A percentile compares a stretch with the other conserved stretches of the same genome.
phyloP scores from a whole-genome alignment of 92 coral and sea anemone species.

The Galaxea fascicularis region DNA sequence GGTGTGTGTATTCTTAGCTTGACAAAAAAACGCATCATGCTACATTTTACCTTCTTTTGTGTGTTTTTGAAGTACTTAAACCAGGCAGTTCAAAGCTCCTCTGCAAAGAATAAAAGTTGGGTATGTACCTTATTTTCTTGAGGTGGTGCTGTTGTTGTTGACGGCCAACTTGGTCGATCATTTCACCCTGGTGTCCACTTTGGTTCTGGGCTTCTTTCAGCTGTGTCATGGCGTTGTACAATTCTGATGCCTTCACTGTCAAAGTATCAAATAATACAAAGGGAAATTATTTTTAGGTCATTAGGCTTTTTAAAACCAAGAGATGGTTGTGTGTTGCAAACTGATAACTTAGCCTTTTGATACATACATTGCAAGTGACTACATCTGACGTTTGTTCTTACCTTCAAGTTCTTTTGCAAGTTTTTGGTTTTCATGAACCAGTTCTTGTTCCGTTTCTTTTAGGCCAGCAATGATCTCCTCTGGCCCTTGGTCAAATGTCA shows the following conservation, averaged over 20 bases:
- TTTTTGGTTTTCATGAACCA: slow-evolving; percentile 10
- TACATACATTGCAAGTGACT: background rate
- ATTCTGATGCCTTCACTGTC: background rate
- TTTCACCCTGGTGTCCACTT: background rate
- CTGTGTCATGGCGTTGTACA: background rate
- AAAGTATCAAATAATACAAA: background rate
- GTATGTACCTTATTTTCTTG: background rate
- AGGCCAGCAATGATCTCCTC: slow-evolving; percentile 6
- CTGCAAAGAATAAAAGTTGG: too few relatives aligned
- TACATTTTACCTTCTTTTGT: too few relatives aligned
- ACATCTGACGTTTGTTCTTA: background rate
- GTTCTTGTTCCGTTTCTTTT: slow-evolving; percentile 1
- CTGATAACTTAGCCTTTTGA: background rate
- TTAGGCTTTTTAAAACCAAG: too few relatives aligned
- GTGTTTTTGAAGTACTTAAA: too few relatives aligned
- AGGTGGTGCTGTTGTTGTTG: slow-evolving; percentile 13
- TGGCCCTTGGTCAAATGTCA: background rate
- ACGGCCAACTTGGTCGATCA: background rate
- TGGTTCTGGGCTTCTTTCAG: background rate
- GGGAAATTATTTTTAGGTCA: background rate
- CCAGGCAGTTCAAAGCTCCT: too few relatives aligned
- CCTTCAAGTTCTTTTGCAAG: slow-evolving; percentile 8
- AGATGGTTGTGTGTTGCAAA: too few relatives aligned
- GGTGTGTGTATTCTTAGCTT: background rate
- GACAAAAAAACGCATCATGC: background rate